These are phyloP conservation scores for Blomia tropicalis DNA, from an alignment of 2,888 invertebrate species.

Conservation along the genomic window DNA sequence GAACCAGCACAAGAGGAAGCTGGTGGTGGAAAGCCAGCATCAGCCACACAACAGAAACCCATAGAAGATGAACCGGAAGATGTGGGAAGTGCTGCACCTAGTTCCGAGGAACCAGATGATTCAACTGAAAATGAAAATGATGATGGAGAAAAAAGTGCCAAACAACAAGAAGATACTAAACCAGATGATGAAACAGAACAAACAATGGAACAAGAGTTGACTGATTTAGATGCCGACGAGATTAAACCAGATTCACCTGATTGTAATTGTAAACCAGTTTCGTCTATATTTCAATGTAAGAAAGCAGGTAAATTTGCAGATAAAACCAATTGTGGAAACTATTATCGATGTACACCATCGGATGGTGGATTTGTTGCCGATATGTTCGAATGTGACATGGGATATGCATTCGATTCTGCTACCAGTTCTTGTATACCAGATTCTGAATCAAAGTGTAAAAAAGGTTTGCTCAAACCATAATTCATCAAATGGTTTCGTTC, in stretches of 20 bases:
- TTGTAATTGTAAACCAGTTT: slow-evolving; percentile 22
- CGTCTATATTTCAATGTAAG: slow-evolving; percentile 25
- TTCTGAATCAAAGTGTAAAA: slow-evolving; percentile 17
- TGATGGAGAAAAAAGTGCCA: slow-evolving; percentile 1
- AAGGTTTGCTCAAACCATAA: neutral
- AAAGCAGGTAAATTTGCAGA: slow-evolving; percentile 28
- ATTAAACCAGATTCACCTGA: slow-evolving; percentile 5
- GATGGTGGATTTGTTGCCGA: slow-evolving; percentile 51
- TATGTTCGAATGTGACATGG: slow-evolving; percentile 62
- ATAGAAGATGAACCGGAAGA: neutral
- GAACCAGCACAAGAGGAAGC: neutral
- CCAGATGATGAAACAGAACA: slow-evolving; percentile 10
- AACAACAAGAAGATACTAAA: slow-evolving; percentile 2
- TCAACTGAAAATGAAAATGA: neutral
- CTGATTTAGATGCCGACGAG: slow-evolving; percentile 2
- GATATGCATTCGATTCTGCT: slow-evolving; percentile 50
- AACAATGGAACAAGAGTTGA: neutral
- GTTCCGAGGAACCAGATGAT: neutral
- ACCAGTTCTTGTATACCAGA: slow-evolving; percentile 12
- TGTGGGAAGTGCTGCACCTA: neutral
- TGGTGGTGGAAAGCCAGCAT: neutral
- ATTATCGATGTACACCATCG: slow-evolving; percentile 63
- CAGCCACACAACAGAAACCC: neutral
- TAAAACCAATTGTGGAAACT: slow-evolving; percentile 38
- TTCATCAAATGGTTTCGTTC: neutral